These are phyloP conservation scores for Magallana ariakensis DNA, from an alignment of 1,140 invertebrate genomes.

Conservation along the genomic window DNA sequence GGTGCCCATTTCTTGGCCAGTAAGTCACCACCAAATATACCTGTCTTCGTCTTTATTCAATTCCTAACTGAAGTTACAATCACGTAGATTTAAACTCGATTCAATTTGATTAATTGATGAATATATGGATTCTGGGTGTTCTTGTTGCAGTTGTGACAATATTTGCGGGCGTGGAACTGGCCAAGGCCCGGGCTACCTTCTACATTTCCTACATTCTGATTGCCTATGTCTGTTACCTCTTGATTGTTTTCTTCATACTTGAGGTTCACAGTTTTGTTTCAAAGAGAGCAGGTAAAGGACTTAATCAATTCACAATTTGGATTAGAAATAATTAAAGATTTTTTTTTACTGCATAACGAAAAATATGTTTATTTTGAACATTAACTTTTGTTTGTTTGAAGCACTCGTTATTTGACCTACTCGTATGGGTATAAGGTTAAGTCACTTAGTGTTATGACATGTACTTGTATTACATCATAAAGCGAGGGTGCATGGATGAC, in stretches of 20 bases:
- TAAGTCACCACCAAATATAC: slow-evolving; percentile 75
- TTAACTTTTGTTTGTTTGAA: too few species aligned
- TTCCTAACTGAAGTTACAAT: too few species aligned
- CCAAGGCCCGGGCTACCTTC: slow-evolving; percentile 88
- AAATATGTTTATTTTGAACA: too few species aligned
- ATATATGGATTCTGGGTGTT: too few species aligned
- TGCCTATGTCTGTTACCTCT: slow-evolving; percentile 47
- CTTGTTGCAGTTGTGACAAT: slow-evolving; percentile 89
- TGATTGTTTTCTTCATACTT: slow-evolving; percentile 48
- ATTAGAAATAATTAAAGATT: neutral
- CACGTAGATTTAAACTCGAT: too few species aligned
- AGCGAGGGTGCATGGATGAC: neutral
- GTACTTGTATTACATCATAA: too few species aligned
- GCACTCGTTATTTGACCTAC: too few species aligned
- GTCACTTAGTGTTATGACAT: too few species aligned
- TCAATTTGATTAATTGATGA: too few species aligned
- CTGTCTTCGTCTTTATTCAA: too few species aligned
- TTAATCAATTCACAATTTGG: neutral
- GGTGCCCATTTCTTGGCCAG: slow-evolving; percentile 92
- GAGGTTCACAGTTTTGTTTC: slow-evolving; percentile 51
- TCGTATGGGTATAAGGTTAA: too few species aligned
- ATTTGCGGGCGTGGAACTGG: slow-evolving; percentile 91
- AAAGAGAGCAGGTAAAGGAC: slow-evolving; percentile 49
- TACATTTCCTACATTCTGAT: slow-evolving; percentile 51
- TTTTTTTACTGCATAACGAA: neutral